Conservation (phyloP, 64 coral and sea anemone species). For the Montipora sp. region DNA sequence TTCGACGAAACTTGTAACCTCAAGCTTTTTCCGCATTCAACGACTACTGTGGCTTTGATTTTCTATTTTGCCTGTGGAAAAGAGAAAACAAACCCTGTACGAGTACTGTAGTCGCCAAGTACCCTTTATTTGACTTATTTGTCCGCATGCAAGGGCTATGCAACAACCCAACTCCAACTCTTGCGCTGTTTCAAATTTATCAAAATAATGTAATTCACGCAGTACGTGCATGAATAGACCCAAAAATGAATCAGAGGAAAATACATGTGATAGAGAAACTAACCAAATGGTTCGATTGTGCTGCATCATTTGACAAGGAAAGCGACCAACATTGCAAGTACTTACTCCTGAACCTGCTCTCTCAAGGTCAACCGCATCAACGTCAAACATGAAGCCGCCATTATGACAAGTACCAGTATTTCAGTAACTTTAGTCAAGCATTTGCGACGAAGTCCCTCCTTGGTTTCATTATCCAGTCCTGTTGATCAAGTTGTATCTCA, state of each 20-base stretch:
- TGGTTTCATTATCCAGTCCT: background rate
- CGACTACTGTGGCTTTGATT: background rate
- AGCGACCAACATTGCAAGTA: background rate
- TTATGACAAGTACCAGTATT: background rate
- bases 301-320: background rate
- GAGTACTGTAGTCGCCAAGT: no score
- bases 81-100: background rate
- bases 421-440: slow-evolving; percentile 13
- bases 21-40: background rate
- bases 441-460: background rate
- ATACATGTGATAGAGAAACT: no score
- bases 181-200: no score
- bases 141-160: no score
- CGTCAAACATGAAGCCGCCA: background rate
- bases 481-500: background rate
- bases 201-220: no score
- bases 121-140: no score
- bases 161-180: no score
- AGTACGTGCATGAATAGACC: no score
- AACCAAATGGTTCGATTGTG: background rate
- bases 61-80: background rate
- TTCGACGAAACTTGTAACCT: background rate
- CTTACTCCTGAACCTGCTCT: background rate
- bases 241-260: no score
- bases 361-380: background rate